These are phyloP conservation scores for Apotomis betuletana DNA, from an alignment of 2,888 invertebrate species.

Conservation along the genomic window DNA sequence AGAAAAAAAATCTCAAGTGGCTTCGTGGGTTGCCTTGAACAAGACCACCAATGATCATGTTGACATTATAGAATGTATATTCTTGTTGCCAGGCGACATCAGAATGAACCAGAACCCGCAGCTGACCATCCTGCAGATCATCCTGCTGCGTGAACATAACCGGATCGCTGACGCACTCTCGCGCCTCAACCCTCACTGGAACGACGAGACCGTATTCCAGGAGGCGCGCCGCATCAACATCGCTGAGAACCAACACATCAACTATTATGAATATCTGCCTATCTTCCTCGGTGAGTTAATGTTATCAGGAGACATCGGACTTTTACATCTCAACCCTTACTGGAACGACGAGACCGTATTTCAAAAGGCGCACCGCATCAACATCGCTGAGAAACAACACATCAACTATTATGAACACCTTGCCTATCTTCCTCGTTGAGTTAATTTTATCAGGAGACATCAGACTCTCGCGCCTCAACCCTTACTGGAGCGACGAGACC, in stretches of 20 bases:
- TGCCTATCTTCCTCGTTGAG: constrained; percentile 88
- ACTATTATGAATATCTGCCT: constrained; percentile 90
- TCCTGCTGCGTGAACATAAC: constrained; percentile 89
- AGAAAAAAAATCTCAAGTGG: too few species aligned
- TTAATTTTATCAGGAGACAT: neutral
- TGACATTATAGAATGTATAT: too few species aligned
- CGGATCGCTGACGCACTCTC: constrained; percentile 85
- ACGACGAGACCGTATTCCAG: constrained; percentile 88
- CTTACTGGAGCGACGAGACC: constrained; percentile 89
- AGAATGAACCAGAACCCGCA: constrained; percentile 89
- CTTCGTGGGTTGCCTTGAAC: too few species aligned
- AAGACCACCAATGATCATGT: too few species aligned
- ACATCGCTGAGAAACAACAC: constrained; percentile 87
- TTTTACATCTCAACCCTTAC: constrained; percentile 87
- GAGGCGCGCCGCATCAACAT: constrained; percentile 88
- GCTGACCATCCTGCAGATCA: constrained; percentile 86
- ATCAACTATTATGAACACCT: constrained; percentile 91
- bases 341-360: constrained; percentile 89
- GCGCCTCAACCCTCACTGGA: constrained; percentile 89
- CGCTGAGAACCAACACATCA: constrained; percentile 88
- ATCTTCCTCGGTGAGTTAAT: constrained; percentile 85
- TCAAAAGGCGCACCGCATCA: constrained; percentile 88
- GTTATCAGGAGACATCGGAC: constrained; percentile 44
- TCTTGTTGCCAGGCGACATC: constrained; percentile 82
- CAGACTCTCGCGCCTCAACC: constrained; percentile 85